These are phyloP conservation scores for Nomada goodeniana DNA, from an alignment of 2,888 invertebrate species.

Conservation along the genomic window DNA sequence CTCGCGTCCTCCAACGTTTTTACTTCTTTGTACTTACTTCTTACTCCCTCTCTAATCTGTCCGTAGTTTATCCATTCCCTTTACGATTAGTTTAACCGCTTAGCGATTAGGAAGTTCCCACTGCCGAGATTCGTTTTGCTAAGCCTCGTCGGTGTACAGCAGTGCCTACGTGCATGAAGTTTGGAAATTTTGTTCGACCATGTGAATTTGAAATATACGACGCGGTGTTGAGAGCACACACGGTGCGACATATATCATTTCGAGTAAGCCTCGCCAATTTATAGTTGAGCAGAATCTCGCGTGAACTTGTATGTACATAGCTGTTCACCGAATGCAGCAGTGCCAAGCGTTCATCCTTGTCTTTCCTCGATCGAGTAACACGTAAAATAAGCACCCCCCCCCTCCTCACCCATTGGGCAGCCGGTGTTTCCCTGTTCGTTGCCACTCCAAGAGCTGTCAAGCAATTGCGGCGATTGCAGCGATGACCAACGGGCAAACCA, in stretches of 20 bases:
- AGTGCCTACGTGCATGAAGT: neutral
- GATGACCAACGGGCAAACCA: constrained; percentile 12
- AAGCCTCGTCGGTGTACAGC: constrained; percentile 3
- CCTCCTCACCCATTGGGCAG: constrained; percentile 4
- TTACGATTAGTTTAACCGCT: neutral
- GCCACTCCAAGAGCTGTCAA: constrained; percentile 12
- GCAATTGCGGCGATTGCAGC: constrained; percentile 13
- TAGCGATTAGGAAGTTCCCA: constrained; percentile 32
- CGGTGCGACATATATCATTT: neutral
- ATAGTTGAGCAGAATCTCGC: constrained; percentile 46
- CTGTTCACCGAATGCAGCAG: constrained; percentile 66
- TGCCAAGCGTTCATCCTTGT: constrained; percentile 72
- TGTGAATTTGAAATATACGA: neutral
- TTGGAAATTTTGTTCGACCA: no score
- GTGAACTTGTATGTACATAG: constrained; percentile 81
- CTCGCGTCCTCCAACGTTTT: constrained; percentile 20
- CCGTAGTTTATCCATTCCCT: neutral
- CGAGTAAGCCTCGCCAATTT: constrained; percentile 4
- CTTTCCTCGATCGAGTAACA: constrained; percentile 1
- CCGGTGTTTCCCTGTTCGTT: constrained; percentile 17
- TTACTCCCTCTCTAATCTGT: neutral
- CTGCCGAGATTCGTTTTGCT: neutral
- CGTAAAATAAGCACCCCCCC: constrained; percentile 3
- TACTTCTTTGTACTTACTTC: constrained; percentile 1
- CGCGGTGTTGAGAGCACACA: neutral